Evolutionary conservation across 92 coral and sea anemone genomes (phyloP), one percentile per base, ranked within the genome.

Genomic region (Galaxea fascicularis): DNA sequence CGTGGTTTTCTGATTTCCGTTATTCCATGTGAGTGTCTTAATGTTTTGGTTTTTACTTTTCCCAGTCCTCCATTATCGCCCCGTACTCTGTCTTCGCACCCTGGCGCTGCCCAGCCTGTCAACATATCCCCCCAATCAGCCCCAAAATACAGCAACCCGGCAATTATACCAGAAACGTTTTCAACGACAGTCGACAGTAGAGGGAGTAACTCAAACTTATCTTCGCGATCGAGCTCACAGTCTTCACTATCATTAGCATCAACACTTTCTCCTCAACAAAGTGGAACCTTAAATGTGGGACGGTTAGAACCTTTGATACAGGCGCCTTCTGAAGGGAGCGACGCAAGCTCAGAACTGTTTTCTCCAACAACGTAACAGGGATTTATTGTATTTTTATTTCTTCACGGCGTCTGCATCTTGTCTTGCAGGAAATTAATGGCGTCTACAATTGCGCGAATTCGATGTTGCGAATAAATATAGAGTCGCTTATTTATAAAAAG

Each of bases 181-280:
- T 82, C 86, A 70, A 82, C 86, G 29, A 73, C 78, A 71, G 83
- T 82, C 45, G 77, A 78, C 25, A 69, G 71, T 84, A 53, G 79
- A 65, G 86, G 83, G 18, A 67, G 64, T 20, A 57, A 77, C 46
- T 87, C 91, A 10, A 21, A 60, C 14, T 75, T 41, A 22, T 81
- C 88, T 1, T 80, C 94, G 73, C 87, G 75, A 18, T 82, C 91
- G 2, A 91, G 91, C 59, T 91, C 94, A 1, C 93, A 90, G 76
- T 90, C 91, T 1, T 91, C 94, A 4, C 71, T 87, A 1, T 82
- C 94, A n/a, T 52, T 74, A 20, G 92, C 86, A 18, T 85, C 91
- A 10, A 56, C 86, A 18, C 80, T 83, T 0, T 80, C 88, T 4
- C 82, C 82, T 18, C 86, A 82, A 7, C 78, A 77, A 22, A 71